These are phyloP conservation scores for Drosophila paulistorum DNA, from an alignment of 1,140 invertebrate species.

Conservation along the genomic window DNA sequence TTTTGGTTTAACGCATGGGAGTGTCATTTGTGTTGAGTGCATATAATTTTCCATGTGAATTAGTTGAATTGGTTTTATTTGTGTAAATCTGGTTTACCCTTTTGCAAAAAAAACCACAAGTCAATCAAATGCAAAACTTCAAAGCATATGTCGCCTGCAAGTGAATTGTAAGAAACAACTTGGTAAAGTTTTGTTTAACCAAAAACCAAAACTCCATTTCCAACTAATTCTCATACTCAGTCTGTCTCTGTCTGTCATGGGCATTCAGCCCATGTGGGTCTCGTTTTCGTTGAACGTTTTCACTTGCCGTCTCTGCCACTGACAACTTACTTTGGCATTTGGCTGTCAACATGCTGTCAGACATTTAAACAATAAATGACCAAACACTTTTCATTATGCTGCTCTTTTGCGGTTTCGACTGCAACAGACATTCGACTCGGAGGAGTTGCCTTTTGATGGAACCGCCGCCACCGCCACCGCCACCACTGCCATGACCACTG, in stretches of 20 bases:
- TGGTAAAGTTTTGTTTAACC: constrained; percentile 39
- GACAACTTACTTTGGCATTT: constrained; percentile 81
- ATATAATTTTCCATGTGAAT: constrained; percentile 5
- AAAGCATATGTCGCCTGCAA: constrained; percentile 69
- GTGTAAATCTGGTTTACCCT: constrained; percentile 6
- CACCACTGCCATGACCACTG: background rate
- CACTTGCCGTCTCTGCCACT: constrained; percentile 40
- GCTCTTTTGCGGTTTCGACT: constrained; percentile 69
- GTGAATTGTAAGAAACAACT: constrained; percentile 47
- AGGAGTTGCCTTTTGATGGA: constrained; percentile 1
- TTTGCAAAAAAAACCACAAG: constrained; percentile 40
- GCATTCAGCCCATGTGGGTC: constrained; percentile 39
- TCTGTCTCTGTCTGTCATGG: constrained; percentile 26
- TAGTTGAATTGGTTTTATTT: constrained; percentile 1
- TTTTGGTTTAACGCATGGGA: too few species aligned
- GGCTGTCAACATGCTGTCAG: constrained; percentile 79
- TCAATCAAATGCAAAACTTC: constrained; percentile 74
- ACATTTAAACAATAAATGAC: constrained; percentile 81
- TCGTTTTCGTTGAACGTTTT: constrained; percentile 32
- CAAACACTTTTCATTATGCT: constrained; percentile 81
- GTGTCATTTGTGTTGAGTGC: background rate
- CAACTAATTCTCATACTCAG: background rate
- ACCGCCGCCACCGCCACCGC: background rate
- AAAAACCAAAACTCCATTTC: constrained; percentile 7
- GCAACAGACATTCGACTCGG: constrained; percentile 44